Evolutionary conservation across 2,888 invertebrate genomes (phyloP).

Genomic region (Lycocerus yunnanus): DNA sequence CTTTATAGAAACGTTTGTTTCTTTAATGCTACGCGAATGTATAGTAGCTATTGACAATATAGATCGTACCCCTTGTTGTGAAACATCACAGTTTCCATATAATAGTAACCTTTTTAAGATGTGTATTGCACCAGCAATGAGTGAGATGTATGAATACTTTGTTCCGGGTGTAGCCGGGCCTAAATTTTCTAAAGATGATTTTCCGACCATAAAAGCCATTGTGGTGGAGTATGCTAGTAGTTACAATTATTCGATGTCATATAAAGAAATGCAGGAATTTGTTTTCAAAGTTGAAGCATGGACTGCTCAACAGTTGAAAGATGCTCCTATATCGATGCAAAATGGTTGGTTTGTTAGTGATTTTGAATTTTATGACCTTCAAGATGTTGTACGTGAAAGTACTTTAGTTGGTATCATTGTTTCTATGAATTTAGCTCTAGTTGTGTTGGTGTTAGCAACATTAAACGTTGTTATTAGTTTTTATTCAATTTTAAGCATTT

Average conservation of each 20-base stretch:
- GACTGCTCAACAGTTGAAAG: constrained; percentile 71
- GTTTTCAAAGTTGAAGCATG: constrained; percentile 76
- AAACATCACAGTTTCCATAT: constrained; percentile 79
- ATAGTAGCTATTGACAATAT: constrained; percentile 71
- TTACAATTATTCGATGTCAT: constrained; percentile 79
- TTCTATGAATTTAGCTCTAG: constrained; percentile 79
- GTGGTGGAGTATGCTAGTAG: constrained; percentile 90
- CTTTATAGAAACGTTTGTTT: constrained; percentile 87
- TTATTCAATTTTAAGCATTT: constrained; percentile 83
- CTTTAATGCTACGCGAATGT: constrained; percentile 76
- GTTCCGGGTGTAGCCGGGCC: constrained; percentile 83
- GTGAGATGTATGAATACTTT: constrained; percentile 72
- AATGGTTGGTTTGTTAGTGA: constrained; percentile 90
- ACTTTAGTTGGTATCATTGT: constrained; percentile 82
- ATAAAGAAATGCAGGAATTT: constrained; percentile 77
- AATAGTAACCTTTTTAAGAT: constrained; percentile 72
- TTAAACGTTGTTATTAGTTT: constrained; percentile 81
- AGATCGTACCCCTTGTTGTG: constrained; percentile 83
- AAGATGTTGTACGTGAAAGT: constrained; percentile 79
- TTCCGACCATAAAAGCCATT: constrained; percentile 70
- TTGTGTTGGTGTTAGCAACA: constrained; percentile 82
- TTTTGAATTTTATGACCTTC: constrained; percentile 89
- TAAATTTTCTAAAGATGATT: constrained; percentile 69
- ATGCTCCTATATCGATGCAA: constrained; percentile 78
- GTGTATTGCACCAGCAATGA: constrained; percentile 81